Percentiles rank a stretch among this genome's conserved stretches.
phyloP scores from a whole-genome alignment of 2,888 invertebrate genomes.

The Limulus polyphemus region DNA sequence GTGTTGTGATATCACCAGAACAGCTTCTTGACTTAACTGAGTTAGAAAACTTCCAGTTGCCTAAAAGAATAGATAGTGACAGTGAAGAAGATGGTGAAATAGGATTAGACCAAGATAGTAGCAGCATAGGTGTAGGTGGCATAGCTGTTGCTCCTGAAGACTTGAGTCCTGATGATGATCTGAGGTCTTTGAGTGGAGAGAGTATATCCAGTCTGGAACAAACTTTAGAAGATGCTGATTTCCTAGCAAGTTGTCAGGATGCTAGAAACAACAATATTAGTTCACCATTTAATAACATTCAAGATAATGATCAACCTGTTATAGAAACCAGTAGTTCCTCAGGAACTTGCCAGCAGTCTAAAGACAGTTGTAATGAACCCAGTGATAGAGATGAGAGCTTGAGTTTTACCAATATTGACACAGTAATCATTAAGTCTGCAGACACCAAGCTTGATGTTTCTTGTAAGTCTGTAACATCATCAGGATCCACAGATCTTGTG shows the following conservation, averaged over 20 bases:
- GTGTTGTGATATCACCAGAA: constrained; percentile 16
- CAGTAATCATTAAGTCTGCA: no score
- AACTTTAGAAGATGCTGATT: constrained; percentile 16
- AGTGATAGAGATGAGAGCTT: not conserved
- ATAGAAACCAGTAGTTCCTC: no score
- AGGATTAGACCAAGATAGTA: not conserved
- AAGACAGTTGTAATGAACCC: not conserved
- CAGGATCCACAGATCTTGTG: no score
- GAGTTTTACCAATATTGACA: no score
- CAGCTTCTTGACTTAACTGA: constrained; percentile 13
- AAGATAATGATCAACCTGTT: no score
- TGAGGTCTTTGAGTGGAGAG: not conserved
- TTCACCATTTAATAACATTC: no score
- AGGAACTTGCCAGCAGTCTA: not conserved
- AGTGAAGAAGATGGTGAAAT: not conserved
- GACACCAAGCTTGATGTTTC: no score
- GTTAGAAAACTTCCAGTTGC: not conserved
- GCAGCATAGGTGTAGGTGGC: constrained; percentile 7
- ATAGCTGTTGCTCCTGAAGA: constrained; percentile 19
- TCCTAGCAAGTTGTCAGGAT: constrained; percentile 19
- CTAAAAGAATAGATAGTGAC: not conserved
- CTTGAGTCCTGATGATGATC: constrained; percentile 17
- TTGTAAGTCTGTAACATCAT: no score
- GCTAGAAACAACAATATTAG: constrained; percentile 17
- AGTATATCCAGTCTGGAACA: constrained; percentile 7